Base-by-base conservation (phyloP, 2,797 vertebrate species). In the Pipistrellus pygmaeus region DNA sequence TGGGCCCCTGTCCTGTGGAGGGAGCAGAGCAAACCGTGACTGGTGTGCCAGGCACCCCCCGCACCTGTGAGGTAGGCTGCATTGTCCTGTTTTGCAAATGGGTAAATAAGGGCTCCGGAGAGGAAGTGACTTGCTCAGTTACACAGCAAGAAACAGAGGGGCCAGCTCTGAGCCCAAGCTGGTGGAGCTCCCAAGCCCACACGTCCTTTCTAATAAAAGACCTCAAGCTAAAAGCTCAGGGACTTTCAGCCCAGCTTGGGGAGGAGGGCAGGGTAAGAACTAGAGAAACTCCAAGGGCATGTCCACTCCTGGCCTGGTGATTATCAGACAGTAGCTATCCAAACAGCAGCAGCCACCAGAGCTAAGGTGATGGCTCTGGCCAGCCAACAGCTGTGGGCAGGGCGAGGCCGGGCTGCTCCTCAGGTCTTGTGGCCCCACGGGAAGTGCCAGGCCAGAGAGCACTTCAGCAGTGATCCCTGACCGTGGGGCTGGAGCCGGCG, bases 341-440 rank as follows among this genome's bases (percentile, higher is more conserved):
- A 17, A 46, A 85, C 11, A 89, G 76, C 66, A 62, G 41, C 10
- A 0, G n/a, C 14, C n/a, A 41, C 18, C 21, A 21, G 21, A 0
- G 30, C 18, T 99, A 99, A 99, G 97, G 92, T 98, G 99, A 6
- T 96, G 96, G 83, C 99, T 99, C 88, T 97, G 98, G 97, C 98
- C 98, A 0, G 99, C 99, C 82, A 99, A 98, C 90, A 99, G 97
- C 85, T 99, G 98, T 0, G 99, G 99, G 96, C 10, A 66, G 77
- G 97, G 97, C 51, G 97, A 93, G 48, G 57, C 75, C 75, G 90
- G 17, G 93, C 92, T 0, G 83, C 66, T 55, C 91, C 88, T 0
- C 48, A 89, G 12, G 97, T 53, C 91, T 93, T 71, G 84, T 97
- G 51, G 98, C 98, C 57, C 96, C 96, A 97, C 88, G 62, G 95